Percentiles rank a stretch among this genome's conserved stretches.
Conservation (phyloP, 2,797 vertebrate genomes). For the Clarias fuscus region DNA sequence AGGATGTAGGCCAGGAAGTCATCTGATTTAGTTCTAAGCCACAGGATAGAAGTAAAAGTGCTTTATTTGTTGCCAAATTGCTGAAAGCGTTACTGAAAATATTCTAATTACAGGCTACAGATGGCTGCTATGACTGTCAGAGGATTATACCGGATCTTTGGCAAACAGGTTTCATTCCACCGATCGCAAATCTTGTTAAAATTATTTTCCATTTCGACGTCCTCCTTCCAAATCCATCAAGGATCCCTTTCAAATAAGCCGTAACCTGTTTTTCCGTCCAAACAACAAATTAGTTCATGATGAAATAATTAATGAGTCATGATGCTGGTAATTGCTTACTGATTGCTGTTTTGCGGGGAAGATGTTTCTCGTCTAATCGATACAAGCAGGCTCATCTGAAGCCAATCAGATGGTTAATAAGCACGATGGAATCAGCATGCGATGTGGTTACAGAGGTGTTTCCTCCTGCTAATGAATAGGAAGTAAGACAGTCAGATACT, state of each 20-base stretch:
- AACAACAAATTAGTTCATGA: constrained; percentile 24
- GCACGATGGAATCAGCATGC: constrained; percentile 5
- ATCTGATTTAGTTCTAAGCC: not conserved
- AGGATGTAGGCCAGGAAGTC: not conserved
- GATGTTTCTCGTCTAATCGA: constrained; percentile 34
- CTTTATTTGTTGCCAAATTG: constrained; percentile 10
- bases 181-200: not conserved
- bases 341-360: constrained; percentile 26
- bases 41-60: not conserved
- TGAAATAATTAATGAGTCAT: constrained; percentile 35
- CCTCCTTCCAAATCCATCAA: not conserved
- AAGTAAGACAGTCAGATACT: constrained; percentile 11
- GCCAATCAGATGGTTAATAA: constrained; percentile 23
- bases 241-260: constrained; percentile 10
- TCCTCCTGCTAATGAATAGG: constrained; percentile 10
- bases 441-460: constrained; percentile 24
- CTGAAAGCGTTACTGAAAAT: not conserved
- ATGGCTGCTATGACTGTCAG: not conserved
- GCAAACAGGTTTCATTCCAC: not conserved
- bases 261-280: constrained; percentile 2
- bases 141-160: not conserved
- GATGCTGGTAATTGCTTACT: constrained; percentile 31
- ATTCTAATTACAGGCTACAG: not conserved
- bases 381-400: constrained; percentile 22
- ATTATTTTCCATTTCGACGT: not conserved